Conservation (phyloP, 2,888 invertebrate genomes). For the Noctua janthina region DNA sequence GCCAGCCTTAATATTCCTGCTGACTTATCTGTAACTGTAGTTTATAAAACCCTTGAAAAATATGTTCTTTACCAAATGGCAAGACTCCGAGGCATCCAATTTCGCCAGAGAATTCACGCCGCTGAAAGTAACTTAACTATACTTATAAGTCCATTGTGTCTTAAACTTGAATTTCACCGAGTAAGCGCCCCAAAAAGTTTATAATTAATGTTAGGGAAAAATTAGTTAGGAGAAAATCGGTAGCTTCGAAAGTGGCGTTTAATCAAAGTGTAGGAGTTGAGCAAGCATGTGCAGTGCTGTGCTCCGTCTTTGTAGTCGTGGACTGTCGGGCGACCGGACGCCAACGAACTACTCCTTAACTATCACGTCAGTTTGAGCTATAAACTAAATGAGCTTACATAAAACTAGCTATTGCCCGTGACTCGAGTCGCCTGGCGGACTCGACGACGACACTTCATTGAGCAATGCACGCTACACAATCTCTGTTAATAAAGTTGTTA, state of each 20-base stretch:
- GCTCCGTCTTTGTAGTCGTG: constrained; percentile 34
- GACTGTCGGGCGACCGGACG: constrained; percentile 51
- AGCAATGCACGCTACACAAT: constrained; percentile 21
- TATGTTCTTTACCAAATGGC: constrained; percentile 17
- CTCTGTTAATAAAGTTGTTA: constrained; percentile 34
- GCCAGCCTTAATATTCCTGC: not conserved
- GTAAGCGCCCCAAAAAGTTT: constrained; percentile 77
- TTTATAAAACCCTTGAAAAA: constrained; percentile 25
- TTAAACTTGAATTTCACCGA: constrained; percentile 70
- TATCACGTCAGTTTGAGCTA: constrained; percentile 51
- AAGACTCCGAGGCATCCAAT: constrained; percentile 42
- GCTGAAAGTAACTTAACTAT: constrained; percentile 69
- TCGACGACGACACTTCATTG: constrained; percentile 17
- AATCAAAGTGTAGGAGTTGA: constrained; percentile 76
- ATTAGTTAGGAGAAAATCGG: constrained; percentile 76
- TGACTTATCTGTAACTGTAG: not conserved
- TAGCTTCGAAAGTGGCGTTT: constrained; percentile 74
- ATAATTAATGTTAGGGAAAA: constrained; percentile 82
- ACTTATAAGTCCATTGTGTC: constrained; percentile 73
- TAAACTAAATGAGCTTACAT: constrained; percentile 59
- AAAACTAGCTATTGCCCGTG: constrained; percentile 45
- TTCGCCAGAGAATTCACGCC: constrained; percentile 59
- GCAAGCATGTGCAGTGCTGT: constrained; percentile 61
- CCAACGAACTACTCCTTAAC: constrained; percentile 55
- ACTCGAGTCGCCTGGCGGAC: constrained; percentile 24